These are phyloP conservation scores for Gisinianus flammeolus DNA, from an alignment of 2,888 invertebrate species.

Conservation along the genomic window DNA sequence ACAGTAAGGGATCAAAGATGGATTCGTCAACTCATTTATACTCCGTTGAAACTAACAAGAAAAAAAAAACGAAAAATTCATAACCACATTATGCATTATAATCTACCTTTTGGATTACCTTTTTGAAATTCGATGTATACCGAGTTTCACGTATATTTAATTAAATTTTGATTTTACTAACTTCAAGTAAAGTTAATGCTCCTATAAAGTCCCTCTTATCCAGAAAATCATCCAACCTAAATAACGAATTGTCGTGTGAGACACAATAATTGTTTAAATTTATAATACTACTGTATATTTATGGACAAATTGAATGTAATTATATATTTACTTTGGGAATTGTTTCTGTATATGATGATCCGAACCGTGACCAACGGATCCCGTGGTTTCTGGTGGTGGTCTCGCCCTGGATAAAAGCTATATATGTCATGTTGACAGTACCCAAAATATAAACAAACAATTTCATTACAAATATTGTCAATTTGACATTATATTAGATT, in stretches of 20 bases:
- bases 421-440: slow-evolving; percentile 5
- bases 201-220: slow-evolving; percentile 91
- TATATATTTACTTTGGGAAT: too few species aligned
- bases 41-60: slow-evolving; percentile 64
- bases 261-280: too few species aligned
- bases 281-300: too few species aligned
- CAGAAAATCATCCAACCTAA: slow-evolving; percentile 88
- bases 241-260: too few species aligned
- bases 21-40: slow-evolving; percentile 62
- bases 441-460: too few species aligned
- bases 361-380: slow-evolving; percentile 19
- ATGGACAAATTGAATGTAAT: too few species aligned
- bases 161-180: slow-evolving; percentile 60
- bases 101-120: too few species aligned
- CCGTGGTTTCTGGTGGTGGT: slow-evolving; percentile 44
- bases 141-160: not conserved
- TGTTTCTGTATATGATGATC: slow-evolving; percentile 62
- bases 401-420: slow-evolving; percentile 55
- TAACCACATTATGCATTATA: too few species aligned
- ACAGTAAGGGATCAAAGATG: slow-evolving; percentile 84
- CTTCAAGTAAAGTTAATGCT: slow-evolving; percentile 90
- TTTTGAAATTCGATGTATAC: too few species aligned
- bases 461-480: too few species aligned
- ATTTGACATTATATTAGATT: too few species aligned
- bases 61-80: slow-evolving; percentile 44